Evolutionary conservation across 2,888 invertebrate species (phyloP).

Genomic region (Chrysodeixis includens): DNA sequence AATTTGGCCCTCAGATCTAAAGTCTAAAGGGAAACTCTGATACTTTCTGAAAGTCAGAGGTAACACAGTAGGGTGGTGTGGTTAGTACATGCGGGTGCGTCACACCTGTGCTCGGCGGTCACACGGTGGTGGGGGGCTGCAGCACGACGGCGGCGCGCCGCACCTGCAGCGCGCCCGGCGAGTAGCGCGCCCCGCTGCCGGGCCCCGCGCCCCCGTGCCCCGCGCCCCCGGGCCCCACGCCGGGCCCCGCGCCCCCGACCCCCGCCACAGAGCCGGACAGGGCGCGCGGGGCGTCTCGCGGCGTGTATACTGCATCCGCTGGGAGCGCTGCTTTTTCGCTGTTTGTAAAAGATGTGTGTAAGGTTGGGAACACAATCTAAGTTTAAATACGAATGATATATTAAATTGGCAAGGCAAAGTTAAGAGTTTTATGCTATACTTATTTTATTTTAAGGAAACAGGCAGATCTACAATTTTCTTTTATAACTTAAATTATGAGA

Average conservation of each 20-base stretch:
- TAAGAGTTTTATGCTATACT: too few species aligned
- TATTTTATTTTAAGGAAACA: too few species aligned
- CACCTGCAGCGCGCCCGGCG: conserved; percentile 95
- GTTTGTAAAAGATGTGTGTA: conserved; percentile 8
- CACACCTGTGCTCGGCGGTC: conserved; percentile 73
- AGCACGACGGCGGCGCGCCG: conserved; percentile 96
- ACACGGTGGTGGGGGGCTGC: conserved; percentile 95
- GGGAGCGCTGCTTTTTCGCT: conserved; percentile 91
- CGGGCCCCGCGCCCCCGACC: conserved; percentile 81
- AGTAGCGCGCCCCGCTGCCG: conserved; percentile 92
- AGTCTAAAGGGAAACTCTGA: too few species aligned
- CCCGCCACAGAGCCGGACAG: conserved; percentile 83
- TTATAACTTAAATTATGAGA: too few species aligned
- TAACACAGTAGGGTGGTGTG: neutral
- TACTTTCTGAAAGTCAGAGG: too few species aligned
- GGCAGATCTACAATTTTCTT: too few species aligned
- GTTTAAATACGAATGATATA: too few species aligned
- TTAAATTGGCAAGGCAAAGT: too few species aligned
- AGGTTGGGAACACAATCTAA: neutral
- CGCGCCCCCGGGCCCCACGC: conserved; percentile 92
- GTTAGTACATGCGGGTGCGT: conserved; percentile 58
- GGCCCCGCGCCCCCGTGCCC: conserved; percentile 86
- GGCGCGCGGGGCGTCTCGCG: conserved; percentile 72
- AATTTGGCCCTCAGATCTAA: too few species aligned
- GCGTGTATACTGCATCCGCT: conserved; percentile 93